Evolutionary conservation across 2,113 vertebrate species (phyloP).

Genomic region (Menura novaehollandiae): DNA sequence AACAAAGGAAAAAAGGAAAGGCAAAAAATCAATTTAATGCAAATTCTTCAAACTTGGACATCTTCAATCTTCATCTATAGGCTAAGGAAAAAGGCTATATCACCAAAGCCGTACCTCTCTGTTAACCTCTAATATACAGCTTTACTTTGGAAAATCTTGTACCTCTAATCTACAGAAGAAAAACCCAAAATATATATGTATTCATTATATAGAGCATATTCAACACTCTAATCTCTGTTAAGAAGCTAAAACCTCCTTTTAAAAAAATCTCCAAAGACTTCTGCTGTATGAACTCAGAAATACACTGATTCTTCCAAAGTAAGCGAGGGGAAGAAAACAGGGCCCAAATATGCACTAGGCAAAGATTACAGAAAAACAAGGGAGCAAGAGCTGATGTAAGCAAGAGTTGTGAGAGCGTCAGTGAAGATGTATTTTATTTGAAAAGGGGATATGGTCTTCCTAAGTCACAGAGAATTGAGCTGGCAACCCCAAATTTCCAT

Average conservation of each 20-base stretch:
- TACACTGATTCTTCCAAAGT: neutral
- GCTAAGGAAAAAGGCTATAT: neutral
- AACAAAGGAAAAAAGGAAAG: neutral
- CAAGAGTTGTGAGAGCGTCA: neutral
- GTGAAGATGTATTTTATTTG: neutral
- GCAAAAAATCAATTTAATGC: neutral
- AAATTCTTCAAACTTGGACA: neutral
- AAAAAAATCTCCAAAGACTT: neutral
- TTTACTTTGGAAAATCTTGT: neutral
- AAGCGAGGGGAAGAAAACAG: neutral
- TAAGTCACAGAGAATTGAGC: neutral
- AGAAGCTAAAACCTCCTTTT: neutral
- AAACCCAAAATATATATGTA: rapidly evolving
- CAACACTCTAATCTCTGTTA: neutral
- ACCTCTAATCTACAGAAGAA: neutral
- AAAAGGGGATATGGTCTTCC: neutral
- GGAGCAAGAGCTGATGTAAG: neutral
- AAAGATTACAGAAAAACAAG: neutral
- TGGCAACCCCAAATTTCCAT: neutral
- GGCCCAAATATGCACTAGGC: neutral
- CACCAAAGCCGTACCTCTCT: neutral
- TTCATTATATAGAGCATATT: too few relatives aligned
- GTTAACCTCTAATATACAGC: neutral
- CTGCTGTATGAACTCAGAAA: neutral
- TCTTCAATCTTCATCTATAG: neutral